phyloP scores from a whole-genome alignment of 2,113 vertebrate genomes.

The Empidonax alnorum region DNA sequence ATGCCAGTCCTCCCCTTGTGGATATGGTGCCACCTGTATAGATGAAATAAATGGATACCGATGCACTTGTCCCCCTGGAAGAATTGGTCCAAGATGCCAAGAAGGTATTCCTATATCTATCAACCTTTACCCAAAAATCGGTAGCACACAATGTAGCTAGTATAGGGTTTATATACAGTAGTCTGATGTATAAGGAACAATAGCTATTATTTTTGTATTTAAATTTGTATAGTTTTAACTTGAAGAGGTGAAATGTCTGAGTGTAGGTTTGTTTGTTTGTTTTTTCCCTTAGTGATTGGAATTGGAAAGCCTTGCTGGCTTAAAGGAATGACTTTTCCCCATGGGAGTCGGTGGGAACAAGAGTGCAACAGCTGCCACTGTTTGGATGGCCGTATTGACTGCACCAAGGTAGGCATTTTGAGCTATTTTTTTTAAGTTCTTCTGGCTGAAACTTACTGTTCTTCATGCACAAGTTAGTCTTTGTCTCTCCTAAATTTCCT shows the following conservation, averaged over 20 bases:
- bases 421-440: not conserved
- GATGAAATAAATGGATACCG: slow-evolving; percentile 91
- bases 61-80: slow-evolving; percentile 88
- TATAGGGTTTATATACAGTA: not conserved
- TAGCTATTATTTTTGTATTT: not conserved
- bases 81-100: slow-evolving; percentile 85
- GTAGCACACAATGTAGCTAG: not conserved
- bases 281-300: slow-evolving; percentile 76
- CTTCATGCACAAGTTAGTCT: not conserved
- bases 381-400: slow-evolving; percentile 81
- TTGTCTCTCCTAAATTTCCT: not conserved
- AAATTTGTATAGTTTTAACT: not conserved
- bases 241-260: not conserved
- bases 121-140: not conserved
- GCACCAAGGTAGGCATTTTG: slow-evolving; percentile 85
- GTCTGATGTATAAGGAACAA: not conserved
- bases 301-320: slow-evolving; percentile 86
- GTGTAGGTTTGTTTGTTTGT: not conserved
- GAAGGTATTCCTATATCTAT: slow-evolving; percentile 78
- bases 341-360: slow-evolving; percentile 88
- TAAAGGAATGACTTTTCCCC: slow-evolving; percentile 81
- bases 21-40: slow-evolving; percentile 89
- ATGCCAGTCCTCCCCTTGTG: slow-evolving; percentile 93
- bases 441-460: not conserved
- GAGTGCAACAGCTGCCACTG: slow-evolving; percentile 93